Conservation (phyloP, 2,797 vertebrate species). For the Onychomys arenicola region DNA sequence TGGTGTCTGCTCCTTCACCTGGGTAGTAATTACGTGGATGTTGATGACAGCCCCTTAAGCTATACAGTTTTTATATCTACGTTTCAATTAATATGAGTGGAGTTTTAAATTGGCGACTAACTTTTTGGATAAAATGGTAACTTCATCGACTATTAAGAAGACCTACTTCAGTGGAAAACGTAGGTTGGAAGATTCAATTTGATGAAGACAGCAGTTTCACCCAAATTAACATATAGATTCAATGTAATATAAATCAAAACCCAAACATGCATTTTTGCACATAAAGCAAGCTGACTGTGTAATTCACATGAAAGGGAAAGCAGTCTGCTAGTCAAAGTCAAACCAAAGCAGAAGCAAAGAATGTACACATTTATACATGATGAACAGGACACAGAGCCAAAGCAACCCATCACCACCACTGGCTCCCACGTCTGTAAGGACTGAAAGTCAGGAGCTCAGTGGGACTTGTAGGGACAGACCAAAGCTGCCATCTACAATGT, state of each 20-base stretch:
- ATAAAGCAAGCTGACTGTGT: background rate
- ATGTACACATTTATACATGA: background rate
- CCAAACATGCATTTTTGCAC: background rate
- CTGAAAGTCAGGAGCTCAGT: background rate
- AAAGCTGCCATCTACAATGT: background rate
- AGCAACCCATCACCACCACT: background rate
- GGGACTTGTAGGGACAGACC: background rate
- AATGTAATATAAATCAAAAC: background rate
- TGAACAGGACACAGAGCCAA: background rate
- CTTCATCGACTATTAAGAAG: constrained; percentile 15
- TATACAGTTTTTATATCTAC: background rate
- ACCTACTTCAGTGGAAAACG: background rate
- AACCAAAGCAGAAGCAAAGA: background rate
- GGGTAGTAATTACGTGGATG: background rate
- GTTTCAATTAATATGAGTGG: background rate
- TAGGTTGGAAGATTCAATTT: background rate
- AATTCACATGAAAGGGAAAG: constrained; percentile 3
- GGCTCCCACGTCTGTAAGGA: background rate
- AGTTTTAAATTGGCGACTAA: background rate
- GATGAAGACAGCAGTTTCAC: background rate
- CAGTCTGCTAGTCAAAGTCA: background rate
- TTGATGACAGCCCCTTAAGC: background rate
- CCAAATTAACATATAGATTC: background rate
- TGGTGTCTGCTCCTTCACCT: background rate
- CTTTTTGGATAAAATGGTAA: background rate